Evolutionary conservation across 2,888 invertebrate species (phyloP).

Genomic region (Oscheius sp.): DNA sequence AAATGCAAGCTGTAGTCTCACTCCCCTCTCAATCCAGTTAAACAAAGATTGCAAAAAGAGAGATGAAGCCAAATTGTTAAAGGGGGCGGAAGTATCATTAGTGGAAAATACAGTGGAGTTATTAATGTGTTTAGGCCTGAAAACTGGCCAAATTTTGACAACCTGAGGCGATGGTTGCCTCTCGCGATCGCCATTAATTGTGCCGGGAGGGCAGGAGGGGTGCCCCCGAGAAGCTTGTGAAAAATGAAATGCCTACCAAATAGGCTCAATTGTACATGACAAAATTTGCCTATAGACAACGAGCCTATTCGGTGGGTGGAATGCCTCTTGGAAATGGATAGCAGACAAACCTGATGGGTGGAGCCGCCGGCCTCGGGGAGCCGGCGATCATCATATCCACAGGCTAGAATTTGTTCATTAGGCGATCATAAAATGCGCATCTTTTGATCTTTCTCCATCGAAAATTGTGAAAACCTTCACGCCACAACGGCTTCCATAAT

Average conservation of each 20-base stretch:
- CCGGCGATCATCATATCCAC: too few species aligned
- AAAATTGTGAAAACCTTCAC: too few species aligned
- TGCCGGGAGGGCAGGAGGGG: background rate
- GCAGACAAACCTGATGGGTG: too few species aligned
- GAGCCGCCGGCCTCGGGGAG: too few species aligned
- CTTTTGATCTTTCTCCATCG: too few species aligned
- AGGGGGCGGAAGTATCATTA: background rate
- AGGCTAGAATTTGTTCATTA: too few species aligned
- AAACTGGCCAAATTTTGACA: slow-evolving; percentile 21
- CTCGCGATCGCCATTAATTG: slow-evolving; percentile 28
- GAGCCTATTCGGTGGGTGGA: background rate
- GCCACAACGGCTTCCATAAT: too few species aligned
- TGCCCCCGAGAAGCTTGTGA: slow-evolving; percentile 15
- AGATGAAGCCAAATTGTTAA: background rate
- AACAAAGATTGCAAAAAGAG: background rate
- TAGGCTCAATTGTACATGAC: slow-evolving; percentile 4
- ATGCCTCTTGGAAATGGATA: too few species aligned
- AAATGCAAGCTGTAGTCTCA: background rate
- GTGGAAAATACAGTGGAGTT: background rate
- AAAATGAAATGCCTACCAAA: slow-evolving; percentile 20
- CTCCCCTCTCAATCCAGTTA: background rate
- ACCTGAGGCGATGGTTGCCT: background rate
- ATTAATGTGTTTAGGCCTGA: background rate
- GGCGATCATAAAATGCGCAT: too few species aligned
- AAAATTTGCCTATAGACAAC: slow-evolving; percentile 9